Evolutionary conservation across 2,113 vertebrate genomes (phyloP).

Genomic region (Xenopus borealis): DNA sequence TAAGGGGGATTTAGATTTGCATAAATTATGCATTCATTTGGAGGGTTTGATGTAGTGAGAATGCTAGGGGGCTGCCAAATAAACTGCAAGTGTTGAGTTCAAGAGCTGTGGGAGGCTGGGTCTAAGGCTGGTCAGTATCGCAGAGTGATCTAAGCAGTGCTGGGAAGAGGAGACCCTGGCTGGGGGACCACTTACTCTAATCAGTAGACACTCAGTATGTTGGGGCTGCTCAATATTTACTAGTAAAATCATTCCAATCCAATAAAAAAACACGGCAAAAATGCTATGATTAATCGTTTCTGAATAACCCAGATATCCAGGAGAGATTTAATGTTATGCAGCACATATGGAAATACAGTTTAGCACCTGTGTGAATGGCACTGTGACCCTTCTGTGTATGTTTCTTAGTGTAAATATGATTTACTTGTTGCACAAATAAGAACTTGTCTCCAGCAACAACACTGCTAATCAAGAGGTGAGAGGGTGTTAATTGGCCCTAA

Average conservation of each 20-base stretch:
- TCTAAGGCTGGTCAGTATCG: background rate
- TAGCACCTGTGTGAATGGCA: too few species aligned
- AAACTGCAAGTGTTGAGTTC: conserved; percentile 39
- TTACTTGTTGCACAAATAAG: too few species aligned
- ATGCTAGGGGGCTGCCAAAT: conserved; percentile 4
- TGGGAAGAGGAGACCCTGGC: background rate
- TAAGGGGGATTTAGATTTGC: conserved; percentile 38
- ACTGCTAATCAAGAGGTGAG: too few species aligned
- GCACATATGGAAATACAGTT: too few species aligned
- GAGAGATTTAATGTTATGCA: too few species aligned
- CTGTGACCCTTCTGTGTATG: too few species aligned
- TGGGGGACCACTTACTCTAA: background rate
- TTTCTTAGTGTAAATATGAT: too few species aligned
- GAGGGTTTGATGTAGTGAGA: conserved; percentile 7
- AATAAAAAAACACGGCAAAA: background rate
- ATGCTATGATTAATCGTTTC: too few species aligned
- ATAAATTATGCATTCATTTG: conserved; percentile 35
- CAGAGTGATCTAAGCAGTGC: background rate
- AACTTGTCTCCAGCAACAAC: too few species aligned
- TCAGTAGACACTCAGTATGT: conserved; percentile 17
- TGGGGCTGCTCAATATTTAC: conserved; percentile 8
- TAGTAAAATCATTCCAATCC: background rate
- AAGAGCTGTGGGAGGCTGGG: conserved; percentile 11
- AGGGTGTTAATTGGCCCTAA: too few species aligned
- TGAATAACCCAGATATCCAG: too few species aligned